A percentile compares a stretch with the other conserved stretches of the same genome.
Conservation (phyloP, 37 sponge, comb jelly and placozoan species). For the Tethya wilhelma region DNA sequence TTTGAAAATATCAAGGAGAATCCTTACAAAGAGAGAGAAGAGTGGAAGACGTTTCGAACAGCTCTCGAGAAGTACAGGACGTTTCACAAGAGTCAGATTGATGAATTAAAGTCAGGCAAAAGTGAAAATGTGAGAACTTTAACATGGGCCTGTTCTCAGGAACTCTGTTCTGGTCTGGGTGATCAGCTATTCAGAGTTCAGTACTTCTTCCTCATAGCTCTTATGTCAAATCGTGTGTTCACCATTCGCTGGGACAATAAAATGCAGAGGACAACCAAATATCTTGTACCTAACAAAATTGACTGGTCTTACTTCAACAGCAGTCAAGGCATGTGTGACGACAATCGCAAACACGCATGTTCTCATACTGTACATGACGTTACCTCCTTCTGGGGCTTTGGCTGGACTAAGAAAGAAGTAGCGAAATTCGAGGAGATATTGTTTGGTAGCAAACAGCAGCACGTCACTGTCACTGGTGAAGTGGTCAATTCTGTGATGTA, state of each 20-base stretch:
- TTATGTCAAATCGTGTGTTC: conserved; percentile 40
- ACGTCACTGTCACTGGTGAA: not conserved
- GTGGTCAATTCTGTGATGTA: not conserved
- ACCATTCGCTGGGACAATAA: conserved; percentile 31
- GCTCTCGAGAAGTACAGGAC: not conserved
- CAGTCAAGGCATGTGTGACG: conserved; percentile 2
- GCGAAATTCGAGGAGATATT: conserved; percentile 1
- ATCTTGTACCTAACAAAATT: conserved; percentile 26
- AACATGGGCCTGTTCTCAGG: too few relatives aligned
- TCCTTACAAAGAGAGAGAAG: conserved; percentile 4
- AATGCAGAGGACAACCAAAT: not conserved
- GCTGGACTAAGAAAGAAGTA: conserved; percentile 8
- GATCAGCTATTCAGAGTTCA: conserved; percentile 26
- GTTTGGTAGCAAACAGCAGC: not conserved
- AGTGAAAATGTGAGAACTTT: too few relatives aligned
- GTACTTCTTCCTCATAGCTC: conserved; percentile 15
- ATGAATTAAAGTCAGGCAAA: not conserved
- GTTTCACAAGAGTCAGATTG: not conserved
- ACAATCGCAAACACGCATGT: not conserved
- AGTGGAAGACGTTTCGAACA: not conserved
- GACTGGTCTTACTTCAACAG: conserved; percentile 16
- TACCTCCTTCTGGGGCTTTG: conserved; percentile 3
- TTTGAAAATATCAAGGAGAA: not conserved
- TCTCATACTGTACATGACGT: not conserved
- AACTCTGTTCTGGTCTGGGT: conserved; percentile 44